Conservation (phyloP, 1,140 invertebrate species). For the Pararge aegeria region DNA sequence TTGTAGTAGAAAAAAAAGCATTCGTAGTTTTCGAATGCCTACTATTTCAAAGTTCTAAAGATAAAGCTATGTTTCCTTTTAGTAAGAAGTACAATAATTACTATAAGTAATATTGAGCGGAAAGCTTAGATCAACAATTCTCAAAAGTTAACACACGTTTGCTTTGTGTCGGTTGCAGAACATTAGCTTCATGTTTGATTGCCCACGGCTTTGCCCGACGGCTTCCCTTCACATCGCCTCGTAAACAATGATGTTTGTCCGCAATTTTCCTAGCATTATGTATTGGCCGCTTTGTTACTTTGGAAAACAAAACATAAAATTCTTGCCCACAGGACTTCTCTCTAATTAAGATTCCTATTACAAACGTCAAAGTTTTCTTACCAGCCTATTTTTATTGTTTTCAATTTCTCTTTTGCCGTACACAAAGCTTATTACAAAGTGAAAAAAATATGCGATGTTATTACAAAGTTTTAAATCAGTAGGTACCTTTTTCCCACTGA, state of each 20-base stretch:
- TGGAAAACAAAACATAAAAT: neutral
- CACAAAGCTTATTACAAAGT: constrained; percentile 1
- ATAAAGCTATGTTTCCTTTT: too few relatives aligned
- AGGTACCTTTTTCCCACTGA: neutral
- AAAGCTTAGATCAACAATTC: neutral
- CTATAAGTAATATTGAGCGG: neutral
- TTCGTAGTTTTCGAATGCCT: too few relatives aligned
- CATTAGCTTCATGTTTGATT: neutral
- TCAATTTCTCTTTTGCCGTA: neutral
- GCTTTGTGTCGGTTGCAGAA: neutral
- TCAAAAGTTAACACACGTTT: neutral
- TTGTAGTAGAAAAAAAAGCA: too few relatives aligned
- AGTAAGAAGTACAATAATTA: too few relatives aligned
- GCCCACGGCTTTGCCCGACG: neutral
- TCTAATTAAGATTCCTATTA: neutral
- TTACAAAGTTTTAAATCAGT: neutral
- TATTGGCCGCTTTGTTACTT: neutral
- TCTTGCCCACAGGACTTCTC: neutral
- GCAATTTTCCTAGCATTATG: neutral
- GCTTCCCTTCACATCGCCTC: neutral
- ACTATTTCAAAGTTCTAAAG: too few relatives aligned
- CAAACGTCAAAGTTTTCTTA: neutral
- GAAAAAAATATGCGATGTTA: neutral
- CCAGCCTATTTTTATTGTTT: neutral
- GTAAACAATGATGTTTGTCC: neutral